Base-by-base conservation (phyloP, 2,888 invertebrate genomes). In the Malthinus flaveolus region DNA sequence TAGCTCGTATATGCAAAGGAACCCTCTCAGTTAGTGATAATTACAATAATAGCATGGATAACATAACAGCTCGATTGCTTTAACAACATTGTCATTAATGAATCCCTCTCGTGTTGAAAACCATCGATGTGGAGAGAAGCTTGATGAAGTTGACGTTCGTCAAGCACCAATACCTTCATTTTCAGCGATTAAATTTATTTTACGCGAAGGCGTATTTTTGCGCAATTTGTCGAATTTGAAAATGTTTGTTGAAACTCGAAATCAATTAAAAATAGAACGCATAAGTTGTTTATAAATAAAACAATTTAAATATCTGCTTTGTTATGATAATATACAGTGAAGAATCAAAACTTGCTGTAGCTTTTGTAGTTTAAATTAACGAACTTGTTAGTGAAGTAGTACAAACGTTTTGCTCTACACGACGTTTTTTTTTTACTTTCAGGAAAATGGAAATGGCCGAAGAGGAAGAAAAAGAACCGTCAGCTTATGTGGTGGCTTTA, bases 401-500 rank as follows among this genome's bases (percentile, higher is more conserved):
- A 10, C 10, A 48, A 10, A n/a, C 34, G 2, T 12, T 13, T 9
- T n/a, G n/a, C 12, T n/a, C 13, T 11, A 7, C 36, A 15, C 36
- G 39, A 12, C 1, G 7, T 32, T 8, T 12, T 39, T 33, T 48
- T 42, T 31, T 53, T 37, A 37, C 11, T 59, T 55, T 31, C 50
- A 56, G 49, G 11, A 44, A 36, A 31, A 58, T 58, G 49, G 61
- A 58, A 52, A 61, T 61, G 58, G 32, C 56, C 5, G 58, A 61
- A 49, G 66, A 67, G 3, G 63, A 67, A 7, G 65, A 66, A 36
- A 61, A 51, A 36, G 65, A 63, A 35, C 59, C 65, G 8, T 59
- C 62, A 49, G 45, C 66, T 36, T 69, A 68, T 48, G 59, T 63
- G 11, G 77, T 81, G 50, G 79, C 78, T 23, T 65, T 81, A 42